Percentiles rank a stretch among this genome's conserved stretches.
These are phyloP conservation scores for Diarsia rubi DNA, from an alignment of 2,888 invertebrate species.

Conservation along the genomic window DNA sequence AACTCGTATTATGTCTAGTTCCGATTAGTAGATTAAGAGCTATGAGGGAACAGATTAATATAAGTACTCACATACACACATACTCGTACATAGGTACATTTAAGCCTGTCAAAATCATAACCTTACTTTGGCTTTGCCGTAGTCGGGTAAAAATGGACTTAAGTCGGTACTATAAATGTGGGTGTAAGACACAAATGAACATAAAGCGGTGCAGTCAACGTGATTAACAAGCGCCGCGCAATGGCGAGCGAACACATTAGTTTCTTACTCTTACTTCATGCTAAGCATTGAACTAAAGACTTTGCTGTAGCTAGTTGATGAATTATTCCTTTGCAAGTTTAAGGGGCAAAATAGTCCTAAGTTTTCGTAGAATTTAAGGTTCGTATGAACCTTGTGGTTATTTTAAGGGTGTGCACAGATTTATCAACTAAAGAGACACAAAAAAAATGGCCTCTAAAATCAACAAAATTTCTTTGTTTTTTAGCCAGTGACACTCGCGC, in stretches of 20 bases:
- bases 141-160: no score
- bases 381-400: not conserved
- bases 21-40: no score
- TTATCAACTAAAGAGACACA: not conserved
- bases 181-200: slow-evolving; percentile 34
- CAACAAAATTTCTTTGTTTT: no score
- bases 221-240: slow-evolving; percentile 33
- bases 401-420: not conserved
- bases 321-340: not conserved
- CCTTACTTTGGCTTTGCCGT: no score
- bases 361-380: not conserved
- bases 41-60: no score
- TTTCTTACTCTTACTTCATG: slow-evolving; percentile 17
- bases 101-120: no score
- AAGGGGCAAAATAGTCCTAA: not conserved
- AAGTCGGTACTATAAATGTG: no score
- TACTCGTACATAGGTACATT: no score
- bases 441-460: no score
- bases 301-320: not conserved
- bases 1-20: no score
- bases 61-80: no score
- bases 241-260: slow-evolving; percentile 10
- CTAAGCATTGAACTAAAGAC: slow-evolving; percentile 1
- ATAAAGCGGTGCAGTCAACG: slow-evolving; percentile 28
- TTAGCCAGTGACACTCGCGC: no score